Conservation (phyloP, 2,113 vertebrate genomes). For the Aythya baeri region DNA sequence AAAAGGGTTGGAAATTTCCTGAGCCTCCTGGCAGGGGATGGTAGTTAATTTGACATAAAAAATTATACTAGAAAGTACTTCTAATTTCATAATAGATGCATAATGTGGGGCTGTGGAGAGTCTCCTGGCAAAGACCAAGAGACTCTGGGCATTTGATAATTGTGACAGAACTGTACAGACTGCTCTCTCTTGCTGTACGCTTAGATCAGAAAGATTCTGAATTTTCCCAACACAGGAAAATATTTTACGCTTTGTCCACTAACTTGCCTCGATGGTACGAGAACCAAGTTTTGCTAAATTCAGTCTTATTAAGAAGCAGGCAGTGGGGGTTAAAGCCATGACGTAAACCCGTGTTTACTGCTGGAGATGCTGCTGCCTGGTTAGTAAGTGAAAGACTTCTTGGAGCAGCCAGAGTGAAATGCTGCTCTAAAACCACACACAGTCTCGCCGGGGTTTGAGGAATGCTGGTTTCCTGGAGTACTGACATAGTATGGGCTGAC, state of each 20-base stretch:
- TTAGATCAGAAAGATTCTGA: background rate
- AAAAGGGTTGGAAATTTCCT: background rate
- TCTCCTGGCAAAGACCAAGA: background rate
- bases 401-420: background rate
- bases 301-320: background rate
- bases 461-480: slow-evolving; percentile 48
- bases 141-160: background rate
- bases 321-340: background rate
- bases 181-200: background rate
- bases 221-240: background rate
- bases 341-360: background rate
- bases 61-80: background rate
- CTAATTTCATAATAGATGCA: background rate
- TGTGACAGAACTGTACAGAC: background rate
- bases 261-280: background rate
- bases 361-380: background rate
- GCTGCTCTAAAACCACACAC: background rate
- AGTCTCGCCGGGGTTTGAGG: slow-evolving; percentile 12
- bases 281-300: background rate
- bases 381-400: slow-evolving; percentile 28
- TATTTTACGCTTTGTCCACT: background rate
- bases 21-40: background rate
- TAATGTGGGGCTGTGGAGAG: background rate
- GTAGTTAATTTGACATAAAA: background rate
- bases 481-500: background rate